Conservation (phyloP, 2,888 invertebrate genomes). For the Theretra japonica region DNA sequence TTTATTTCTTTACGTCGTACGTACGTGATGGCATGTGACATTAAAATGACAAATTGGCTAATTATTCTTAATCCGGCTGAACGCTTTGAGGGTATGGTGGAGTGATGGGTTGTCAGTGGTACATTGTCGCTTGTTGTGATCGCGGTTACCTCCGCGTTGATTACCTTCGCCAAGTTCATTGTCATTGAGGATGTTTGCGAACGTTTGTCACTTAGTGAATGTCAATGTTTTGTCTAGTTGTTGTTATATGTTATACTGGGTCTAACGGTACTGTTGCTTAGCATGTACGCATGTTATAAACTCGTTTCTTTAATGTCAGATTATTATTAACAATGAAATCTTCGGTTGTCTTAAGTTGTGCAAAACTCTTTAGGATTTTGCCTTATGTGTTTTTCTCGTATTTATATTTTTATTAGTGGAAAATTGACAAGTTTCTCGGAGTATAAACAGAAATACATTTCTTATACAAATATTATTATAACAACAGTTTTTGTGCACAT, state of each 20-base stretch:
- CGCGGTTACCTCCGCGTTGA: slow-evolving; percentile 50
- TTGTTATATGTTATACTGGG: not conserved
- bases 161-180: slow-evolving; percentile 58
- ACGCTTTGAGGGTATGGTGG: slow-evolving; percentile 69
- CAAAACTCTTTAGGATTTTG: too few relatives aligned
- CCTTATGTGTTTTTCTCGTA: too few relatives aligned
- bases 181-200: slow-evolving; percentile 43
- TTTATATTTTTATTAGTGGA: too few relatives aligned
- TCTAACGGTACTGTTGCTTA: not conserved
- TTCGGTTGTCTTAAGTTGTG: too few relatives aligned
- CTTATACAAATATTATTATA: too few relatives aligned
- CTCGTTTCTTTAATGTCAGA: not conserved
- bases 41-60: slow-evolving; percentile 84
- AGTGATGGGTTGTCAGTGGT: slow-evolving; percentile 69
- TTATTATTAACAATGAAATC: too few relatives aligned
- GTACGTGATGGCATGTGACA: slow-evolving; percentile 84
- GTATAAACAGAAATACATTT: too few relatives aligned
- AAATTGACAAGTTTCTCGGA: too few relatives aligned
- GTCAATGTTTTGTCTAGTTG: slow-evolving; percentile 15
- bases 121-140: slow-evolving; percentile 55
- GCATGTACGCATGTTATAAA: not conserved
- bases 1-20: slow-evolving; percentile 66
- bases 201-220: slow-evolving; percentile 29
- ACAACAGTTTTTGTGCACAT: too few relatives aligned
- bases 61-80: slow-evolving; percentile 82